Conservation (phyloP, 1,140 invertebrate species). For the Megalonaias nervosa region DNA sequence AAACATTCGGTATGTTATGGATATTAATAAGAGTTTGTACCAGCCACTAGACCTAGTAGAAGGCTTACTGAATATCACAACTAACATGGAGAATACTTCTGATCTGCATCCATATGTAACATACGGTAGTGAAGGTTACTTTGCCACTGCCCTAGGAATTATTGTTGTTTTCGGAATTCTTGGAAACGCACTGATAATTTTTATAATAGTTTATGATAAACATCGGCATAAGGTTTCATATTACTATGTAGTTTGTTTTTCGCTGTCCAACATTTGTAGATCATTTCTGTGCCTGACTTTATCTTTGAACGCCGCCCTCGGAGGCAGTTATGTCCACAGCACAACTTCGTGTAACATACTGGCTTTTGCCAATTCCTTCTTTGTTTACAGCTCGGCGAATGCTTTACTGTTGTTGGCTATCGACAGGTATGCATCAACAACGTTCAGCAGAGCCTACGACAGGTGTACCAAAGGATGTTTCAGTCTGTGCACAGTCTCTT, state of each 20-base stretch:
- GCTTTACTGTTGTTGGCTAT: slow-evolving; percentile 59
- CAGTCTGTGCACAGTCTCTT: slow-evolving; percentile 48
- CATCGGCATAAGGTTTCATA: slow-evolving; percentile 61
- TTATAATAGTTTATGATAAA: slow-evolving; percentile 54
- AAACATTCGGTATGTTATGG: no score
- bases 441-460: slow-evolving; percentile 54
- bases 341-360: slow-evolving; percentile 53
- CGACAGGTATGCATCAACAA: slow-evolving; percentile 59
- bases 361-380: slow-evolving; percentile 65
- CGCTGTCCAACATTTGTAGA: slow-evolving; percentile 59
- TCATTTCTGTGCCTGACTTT: slow-evolving; percentile 63
- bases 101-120: no score
- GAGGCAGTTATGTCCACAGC: slow-evolving; percentile 55
- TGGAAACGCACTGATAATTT: slow-evolving; percentile 54
- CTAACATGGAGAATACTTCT: no score
- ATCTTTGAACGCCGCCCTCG: slow-evolving; percentile 56
- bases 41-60: no score
- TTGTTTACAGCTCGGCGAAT: slow-evolving; percentile 58
- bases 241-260: slow-evolving; percentile 63
- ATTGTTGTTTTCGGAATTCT: slow-evolving; percentile 52
- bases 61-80: no score
- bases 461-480: slow-evolving; percentile 51
- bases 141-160: slow-evolving; percentile 20
- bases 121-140: no score
- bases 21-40: no score